These are phyloP conservation scores for Hydractinia echinata DNA, from an alignment of 30 jellyfish, hydroid and myxozoan genomes.

Conservation along the genomic window DNA sequence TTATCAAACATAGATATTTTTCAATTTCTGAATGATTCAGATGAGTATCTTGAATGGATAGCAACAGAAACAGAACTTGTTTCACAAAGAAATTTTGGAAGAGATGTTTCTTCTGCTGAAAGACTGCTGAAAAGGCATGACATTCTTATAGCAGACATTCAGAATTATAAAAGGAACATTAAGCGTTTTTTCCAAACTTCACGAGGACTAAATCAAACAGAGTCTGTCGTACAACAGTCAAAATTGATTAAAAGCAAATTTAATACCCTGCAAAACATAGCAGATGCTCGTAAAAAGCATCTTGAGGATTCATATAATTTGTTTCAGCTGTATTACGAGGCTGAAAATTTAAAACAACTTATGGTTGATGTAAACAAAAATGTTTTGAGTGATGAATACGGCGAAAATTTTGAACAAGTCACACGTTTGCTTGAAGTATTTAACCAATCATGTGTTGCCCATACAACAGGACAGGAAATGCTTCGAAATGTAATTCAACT, in stretches of 20 bases:
- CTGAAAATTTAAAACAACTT: conserved; percentile 53
- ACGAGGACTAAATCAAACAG: background rate
- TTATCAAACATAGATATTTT: background rate
- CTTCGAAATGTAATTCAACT: background rate
- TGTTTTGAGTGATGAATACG: conserved; percentile 45
- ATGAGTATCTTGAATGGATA: conserved; percentile 49
- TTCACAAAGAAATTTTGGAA: conserved; percentile 42
- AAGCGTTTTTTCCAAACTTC: conserved; percentile 25
- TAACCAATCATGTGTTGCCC: background rate
- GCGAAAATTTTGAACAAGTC: conserved; percentile 58
- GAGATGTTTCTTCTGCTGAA: conserved; percentile 57
- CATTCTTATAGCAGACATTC: conserved; percentile 36
- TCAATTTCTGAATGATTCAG: conserved; percentile 54
- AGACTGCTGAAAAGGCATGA: conserved; percentile 40
- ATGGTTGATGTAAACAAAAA: conserved; percentile 27
- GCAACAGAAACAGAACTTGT: conserved; percentile 38
- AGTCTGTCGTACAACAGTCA: background rate
- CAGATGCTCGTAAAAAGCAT: conserved; percentile 21
- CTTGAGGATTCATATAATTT: conserved; percentile 37
- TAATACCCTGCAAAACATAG: conserved; percentile 18
- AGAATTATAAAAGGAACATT: conserved; percentile 3
- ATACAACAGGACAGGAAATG: conserved; percentile 4
- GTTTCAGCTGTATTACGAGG: conserved; percentile 56
- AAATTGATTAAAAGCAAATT: conserved; percentile 14
- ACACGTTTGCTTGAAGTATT: background rate